phyloP scores from a whole-genome alignment of 2,113 vertebrate genomes.

The Dendrocopos noguchii region DNA sequence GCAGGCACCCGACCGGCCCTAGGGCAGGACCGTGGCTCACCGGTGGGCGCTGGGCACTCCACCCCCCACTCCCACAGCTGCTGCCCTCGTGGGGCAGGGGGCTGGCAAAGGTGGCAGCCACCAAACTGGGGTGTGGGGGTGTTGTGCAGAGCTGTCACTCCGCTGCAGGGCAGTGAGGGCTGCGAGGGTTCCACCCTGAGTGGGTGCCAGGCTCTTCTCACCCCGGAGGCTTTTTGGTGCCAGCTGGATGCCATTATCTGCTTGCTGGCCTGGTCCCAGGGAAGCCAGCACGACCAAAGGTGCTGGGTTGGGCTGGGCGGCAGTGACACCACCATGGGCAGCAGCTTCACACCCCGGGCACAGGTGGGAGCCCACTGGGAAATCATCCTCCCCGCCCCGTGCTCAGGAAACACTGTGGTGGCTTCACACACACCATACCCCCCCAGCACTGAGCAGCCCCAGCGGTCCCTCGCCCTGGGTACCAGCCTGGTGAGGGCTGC shows the following conservation, averaged over 20 bases:
- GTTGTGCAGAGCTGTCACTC: background rate
- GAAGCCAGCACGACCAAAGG: rapidly evolving
- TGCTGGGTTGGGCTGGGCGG: rapidly evolving
- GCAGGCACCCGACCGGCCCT: background rate
- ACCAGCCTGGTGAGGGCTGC: background rate
- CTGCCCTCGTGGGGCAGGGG: background rate
- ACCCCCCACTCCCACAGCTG: background rate
- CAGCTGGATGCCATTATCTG: rapidly evolving
- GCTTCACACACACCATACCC: rapidly evolving
- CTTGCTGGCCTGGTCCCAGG: background rate
- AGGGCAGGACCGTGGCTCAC: rapidly evolving
- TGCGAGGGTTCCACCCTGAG: background rate
- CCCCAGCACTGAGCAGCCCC: background rate
- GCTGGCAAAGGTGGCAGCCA: background rate
- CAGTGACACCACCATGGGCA: rapidly evolving
- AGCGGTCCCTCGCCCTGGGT: rapidly evolving
- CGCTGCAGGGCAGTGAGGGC: background rate
- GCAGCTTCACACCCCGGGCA: rapidly evolving
- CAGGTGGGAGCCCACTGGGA: rapidly evolving
- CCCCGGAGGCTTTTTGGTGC: background rate
- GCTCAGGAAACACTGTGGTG: rapidly evolving
- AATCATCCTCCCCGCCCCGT: too few relatives aligned
- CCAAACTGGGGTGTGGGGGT: background rate
- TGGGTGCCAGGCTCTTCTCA: rapidly evolving
- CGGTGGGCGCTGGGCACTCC: rapidly evolving